Percentiles rank a stretch among this genome's conserved stretches.
These are phyloP conservation scores for Pelodytes ibericus DNA, from an alignment of 2,797 vertebrate species.

Conservation along the genomic window DNA sequence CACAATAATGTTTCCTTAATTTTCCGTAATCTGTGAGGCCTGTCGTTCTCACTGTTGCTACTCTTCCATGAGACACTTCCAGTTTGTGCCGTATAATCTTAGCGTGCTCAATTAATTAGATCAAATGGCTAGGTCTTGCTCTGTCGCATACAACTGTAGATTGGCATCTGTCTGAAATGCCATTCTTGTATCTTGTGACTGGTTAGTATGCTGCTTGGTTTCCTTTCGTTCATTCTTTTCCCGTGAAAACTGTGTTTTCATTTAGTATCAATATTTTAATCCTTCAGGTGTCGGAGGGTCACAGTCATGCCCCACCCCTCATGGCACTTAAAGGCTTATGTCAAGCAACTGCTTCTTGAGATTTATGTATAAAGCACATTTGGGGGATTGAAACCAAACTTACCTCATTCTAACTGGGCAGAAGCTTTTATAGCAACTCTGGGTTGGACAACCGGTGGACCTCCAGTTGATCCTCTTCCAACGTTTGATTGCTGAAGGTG, in stretches of 20 bases:
- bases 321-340: too few species aligned
- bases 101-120: too few species aligned
- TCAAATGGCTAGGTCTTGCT: too few species aligned
- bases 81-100: too few species aligned
- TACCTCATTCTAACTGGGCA: slow-evolving; percentile 20
- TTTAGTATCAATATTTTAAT: neutral
- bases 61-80: too few species aligned
- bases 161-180: too few species aligned
- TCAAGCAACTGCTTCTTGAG: neutral
- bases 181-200: too few species aligned
- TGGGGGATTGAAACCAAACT: slow-evolving; percentile 1
- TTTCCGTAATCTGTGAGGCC: too few species aligned
- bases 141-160: too few species aligned
- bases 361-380: slow-evolving; percentile 4
- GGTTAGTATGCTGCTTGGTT: too few species aligned
- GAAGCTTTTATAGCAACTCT: neutral
- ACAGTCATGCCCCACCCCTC: neutral
- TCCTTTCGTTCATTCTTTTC: neutral
- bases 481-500: neutral
- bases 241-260: neutral
- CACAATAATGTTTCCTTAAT: too few species aligned
- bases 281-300: neutral
- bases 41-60: too few species aligned
- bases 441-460: neutral
- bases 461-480: neutral